Evolutionary conservation across 1,140 invertebrate genomes (phyloP).

Genomic region (Rhyzopertha dominica): DNA sequence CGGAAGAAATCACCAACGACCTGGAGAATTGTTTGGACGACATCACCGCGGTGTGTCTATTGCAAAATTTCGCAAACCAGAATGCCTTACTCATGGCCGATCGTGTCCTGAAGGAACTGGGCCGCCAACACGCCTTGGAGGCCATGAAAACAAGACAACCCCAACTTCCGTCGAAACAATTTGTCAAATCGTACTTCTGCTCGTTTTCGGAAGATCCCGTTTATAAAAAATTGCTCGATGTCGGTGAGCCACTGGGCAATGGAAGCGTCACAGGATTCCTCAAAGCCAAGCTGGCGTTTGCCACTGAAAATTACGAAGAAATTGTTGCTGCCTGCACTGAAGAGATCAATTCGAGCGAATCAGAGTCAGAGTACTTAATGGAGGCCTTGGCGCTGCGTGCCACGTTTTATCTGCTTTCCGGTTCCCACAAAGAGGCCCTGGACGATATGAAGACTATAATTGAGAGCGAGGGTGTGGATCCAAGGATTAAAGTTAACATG

Average conservation of each 20-base stretch:
- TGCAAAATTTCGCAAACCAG: slow-evolving; percentile 83
- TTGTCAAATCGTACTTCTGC: slow-evolving; percentile 77
- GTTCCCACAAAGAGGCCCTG: slow-evolving; percentile 64
- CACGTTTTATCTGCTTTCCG: slow-evolving; percentile 76
- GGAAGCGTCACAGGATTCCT: slow-evolving; percentile 53
- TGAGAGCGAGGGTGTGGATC: slow-evolving; percentile 53
- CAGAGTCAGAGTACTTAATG: slow-evolving; percentile 49
- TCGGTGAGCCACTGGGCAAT: slow-evolving; percentile 33
- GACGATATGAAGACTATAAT: slow-evolving; percentile 64
- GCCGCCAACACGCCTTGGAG: slow-evolving; percentile 65
- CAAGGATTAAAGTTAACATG: slow-evolving; percentile 73
- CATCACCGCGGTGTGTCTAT: slow-evolving; percentile 84
- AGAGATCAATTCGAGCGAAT: slow-evolving; percentile 65
- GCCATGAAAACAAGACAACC: slow-evolving; percentile 63
- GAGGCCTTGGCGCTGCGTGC: slow-evolving; percentile 73
- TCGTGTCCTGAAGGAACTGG: slow-evolving; percentile 74
- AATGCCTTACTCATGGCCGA: slow-evolving; percentile 76
- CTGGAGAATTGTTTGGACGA: slow-evolving; percentile 81
- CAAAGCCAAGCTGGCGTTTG: slow-evolving; percentile 61
- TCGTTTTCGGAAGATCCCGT: slow-evolving; percentile 83
- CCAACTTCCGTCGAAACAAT: slow-evolving; percentile 74
- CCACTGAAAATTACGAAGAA: slow-evolving; percentile 68
- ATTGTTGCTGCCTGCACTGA: slow-evolving; percentile 74
- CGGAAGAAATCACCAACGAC: slow-evolving; percentile 72
- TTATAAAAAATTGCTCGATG: slow-evolving; percentile 37